Conservation (phyloP, 2,113 vertebrate species). For the Tenrec ecaudatus region DNA sequence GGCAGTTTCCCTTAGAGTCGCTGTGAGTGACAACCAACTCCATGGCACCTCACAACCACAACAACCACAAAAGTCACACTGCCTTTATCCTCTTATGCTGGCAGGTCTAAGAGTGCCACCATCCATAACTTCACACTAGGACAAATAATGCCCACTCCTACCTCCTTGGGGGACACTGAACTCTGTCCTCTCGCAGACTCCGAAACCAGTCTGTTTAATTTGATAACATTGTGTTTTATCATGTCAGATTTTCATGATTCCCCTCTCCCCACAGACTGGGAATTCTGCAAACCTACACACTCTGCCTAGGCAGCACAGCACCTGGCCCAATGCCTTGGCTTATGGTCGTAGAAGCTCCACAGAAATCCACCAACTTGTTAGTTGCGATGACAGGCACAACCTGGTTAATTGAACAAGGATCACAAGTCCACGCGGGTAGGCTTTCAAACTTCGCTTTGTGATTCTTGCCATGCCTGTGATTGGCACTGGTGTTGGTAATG, state of each 20-base stretch:
- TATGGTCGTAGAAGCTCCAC: neutral
- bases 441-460: neutral
- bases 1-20: too few relatives aligned
- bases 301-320: neutral
- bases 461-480: neutral
- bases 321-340: neutral
- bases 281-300: neutral
- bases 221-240: neutral
- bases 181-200: neutral
- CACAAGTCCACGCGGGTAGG: neutral
- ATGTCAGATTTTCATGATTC: neutral
- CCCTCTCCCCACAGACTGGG: neutral
- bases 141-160: too few relatives aligned
- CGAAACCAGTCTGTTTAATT: neutral
- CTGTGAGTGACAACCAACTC: too few relatives aligned
- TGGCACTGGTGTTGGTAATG: neutral
- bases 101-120: neutral
- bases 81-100: neutral
- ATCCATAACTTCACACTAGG: neutral
- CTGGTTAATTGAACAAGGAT: neutral
- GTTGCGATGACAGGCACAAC: neutral
- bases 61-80: neutral
- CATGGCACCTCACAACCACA: neutral
- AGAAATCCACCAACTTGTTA: neutral
- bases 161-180: neutral